Evolutionary conservation across 2,113 vertebrate species (phyloP).

Genomic region (Daphoenositta chrysoptera): DNA sequence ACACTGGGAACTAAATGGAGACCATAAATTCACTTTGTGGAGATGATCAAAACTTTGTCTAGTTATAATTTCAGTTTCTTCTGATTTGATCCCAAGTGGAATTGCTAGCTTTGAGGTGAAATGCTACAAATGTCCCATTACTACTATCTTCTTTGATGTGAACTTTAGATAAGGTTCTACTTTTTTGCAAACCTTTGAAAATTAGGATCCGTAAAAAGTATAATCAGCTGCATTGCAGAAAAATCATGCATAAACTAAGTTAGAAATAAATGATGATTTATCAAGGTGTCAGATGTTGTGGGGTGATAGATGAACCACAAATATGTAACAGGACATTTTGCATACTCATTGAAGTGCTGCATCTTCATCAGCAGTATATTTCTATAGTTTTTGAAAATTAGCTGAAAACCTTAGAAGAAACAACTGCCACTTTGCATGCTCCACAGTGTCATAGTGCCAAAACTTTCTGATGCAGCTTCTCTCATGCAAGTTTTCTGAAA

Average conservation of each 20-base stretch:
- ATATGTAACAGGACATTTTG: not conserved
- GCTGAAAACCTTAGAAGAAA: not conserved
- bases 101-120: not conserved
- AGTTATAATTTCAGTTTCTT: not conserved
- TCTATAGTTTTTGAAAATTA: not conserved
- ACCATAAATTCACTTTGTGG: not conserved
- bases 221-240: conserved; percentile 10
- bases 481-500: not conserved
- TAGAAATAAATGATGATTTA: conserved; percentile 58
- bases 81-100: not conserved
- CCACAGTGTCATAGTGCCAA: not conserved
- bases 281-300: conserved; percentile 46
- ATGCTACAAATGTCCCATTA: not conserved
- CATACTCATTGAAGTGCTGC: not conserved
- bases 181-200: conserved; percentile 20
- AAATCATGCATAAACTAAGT: conserved; percentile 20
- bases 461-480: not conserved
- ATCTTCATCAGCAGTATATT: conserved; percentile 11
- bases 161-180: not conserved
- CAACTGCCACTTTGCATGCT: not conserved
- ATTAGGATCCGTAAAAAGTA: not conserved
- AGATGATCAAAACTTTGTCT: rapidly evolving
- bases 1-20: not conserved
- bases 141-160: not conserved
- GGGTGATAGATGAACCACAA: conserved; percentile 43